phyloP scores from a whole-genome alignment of 2,888 invertebrate species.

The Hirudinaria manillensis region DNA sequence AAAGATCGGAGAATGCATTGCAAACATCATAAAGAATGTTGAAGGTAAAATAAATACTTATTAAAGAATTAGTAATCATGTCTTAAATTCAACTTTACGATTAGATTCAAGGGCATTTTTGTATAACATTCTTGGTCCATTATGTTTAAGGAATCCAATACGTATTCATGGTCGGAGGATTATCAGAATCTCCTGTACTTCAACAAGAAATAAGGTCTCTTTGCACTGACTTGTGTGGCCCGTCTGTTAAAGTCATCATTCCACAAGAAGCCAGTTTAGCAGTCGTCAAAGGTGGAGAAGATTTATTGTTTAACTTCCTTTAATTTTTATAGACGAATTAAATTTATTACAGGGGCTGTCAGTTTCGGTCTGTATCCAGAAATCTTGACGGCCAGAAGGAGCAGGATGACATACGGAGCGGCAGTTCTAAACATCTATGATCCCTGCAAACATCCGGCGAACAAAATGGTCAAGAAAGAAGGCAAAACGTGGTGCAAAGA shows the following conservation, averaged over 20 bases:
- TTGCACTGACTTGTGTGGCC: slow-evolving; percentile 3
- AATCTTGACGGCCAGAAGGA: slow-evolving; percentile 24
- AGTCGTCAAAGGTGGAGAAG: slow-evolving; percentile 27
- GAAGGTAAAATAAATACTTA: slow-evolving; percentile 14
- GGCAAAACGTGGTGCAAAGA: slow-evolving; percentile 30
- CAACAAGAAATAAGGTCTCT: slow-evolving; percentile 29
- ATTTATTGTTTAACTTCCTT: neutral
- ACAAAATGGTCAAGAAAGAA: slow-evolving; percentile 24
- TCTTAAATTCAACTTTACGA: neutral
- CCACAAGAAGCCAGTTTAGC: slow-evolving; percentile 34
- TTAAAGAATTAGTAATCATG: neutral
- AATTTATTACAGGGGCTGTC: slow-evolving; percentile 28
- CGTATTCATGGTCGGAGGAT: slow-evolving; percentile 33
- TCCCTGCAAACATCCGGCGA: slow-evolving; percentile 13
- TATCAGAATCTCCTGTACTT: slow-evolving; percentile 31
- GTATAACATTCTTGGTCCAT: neutral
- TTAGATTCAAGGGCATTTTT: neutral
- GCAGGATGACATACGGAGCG: slow-evolving; percentile 29
- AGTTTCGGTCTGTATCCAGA: slow-evolving; percentile 31
- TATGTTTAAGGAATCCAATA: slow-evolving; percentile 22
- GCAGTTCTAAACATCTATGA: slow-evolving; percentile 31
- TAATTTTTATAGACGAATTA: too few species aligned
- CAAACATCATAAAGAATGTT: slow-evolving; percentile 21
- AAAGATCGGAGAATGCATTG: slow-evolving; percentile 14
- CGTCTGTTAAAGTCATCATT: slow-evolving; percentile 28